These are phyloP conservation scores for Melanotaenia nigrans DNA, from an alignment of 2,797 vertebrate genomes.

Conservation along the genomic window DNA sequence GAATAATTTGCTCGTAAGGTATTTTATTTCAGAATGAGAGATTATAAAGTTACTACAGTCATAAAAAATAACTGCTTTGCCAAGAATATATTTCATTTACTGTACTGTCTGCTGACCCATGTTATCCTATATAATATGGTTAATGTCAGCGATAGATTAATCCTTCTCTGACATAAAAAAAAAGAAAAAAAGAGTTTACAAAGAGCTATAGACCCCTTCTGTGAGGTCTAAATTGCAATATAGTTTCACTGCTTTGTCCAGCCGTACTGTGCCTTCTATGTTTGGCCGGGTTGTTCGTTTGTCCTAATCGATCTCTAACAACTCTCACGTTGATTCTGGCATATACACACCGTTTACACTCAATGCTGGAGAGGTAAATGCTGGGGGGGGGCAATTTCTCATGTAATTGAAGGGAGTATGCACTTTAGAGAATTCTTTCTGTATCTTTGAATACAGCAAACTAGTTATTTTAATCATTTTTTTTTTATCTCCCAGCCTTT, in stretches of 20 bases:
- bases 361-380: not conserved
- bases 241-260: not conserved
- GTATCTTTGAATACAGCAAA: not conserved
- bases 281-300: not conserved
- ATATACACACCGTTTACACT: not conserved
- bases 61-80: not conserved
- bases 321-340: not conserved
- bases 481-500: not conserved
- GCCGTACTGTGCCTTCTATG: not conserved
- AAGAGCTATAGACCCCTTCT: not conserved
- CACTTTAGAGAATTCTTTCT: not conserved
- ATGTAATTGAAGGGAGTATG: not conserved
- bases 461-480: not conserved
- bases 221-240: not conserved
- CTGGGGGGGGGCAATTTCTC: not conserved
- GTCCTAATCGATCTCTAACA: not conserved
- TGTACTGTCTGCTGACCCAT: not conserved
- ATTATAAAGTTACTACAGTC: slow-evolving; percentile 20
- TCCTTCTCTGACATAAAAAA: not conserved
- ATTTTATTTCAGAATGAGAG: slow-evolving; percentile 28
- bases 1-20: not conserved
- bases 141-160: slow-evolving; percentile 1
- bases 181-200: not conserved
- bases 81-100: not conserved
- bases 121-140: slow-evolving; percentile 1